Percentiles rank a stretch among this genome's conserved stretches.
Conservation (phyloP, 1,140 invertebrate species). For the Parasteatoda tepidariorum region DNA sequence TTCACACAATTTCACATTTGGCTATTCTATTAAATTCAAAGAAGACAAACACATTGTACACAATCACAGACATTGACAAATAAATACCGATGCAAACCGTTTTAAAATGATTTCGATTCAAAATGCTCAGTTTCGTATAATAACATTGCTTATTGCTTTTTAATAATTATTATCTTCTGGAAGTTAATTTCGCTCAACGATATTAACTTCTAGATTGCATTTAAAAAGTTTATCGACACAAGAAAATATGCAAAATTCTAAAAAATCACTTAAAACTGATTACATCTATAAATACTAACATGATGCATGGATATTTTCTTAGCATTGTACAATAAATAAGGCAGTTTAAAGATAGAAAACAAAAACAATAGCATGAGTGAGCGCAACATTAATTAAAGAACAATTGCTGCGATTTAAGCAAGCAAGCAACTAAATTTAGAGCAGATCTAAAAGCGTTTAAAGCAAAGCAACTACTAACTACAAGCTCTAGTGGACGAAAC, state of each 20-base stretch:
- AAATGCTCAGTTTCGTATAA: too few relatives aligned
- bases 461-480: not conserved
- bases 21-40: slow-evolving; percentile 23
- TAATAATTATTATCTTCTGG: too few relatives aligned
- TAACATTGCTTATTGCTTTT: too few relatives aligned
- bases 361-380: not conserved
- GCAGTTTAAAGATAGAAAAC: not conserved
- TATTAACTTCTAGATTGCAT: too few relatives aligned
- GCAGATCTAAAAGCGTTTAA: not conserved
- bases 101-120: too few relatives aligned
- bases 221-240: too few relatives aligned
- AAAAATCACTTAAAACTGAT: too few relatives aligned
- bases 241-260: too few relatives aligned
- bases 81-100: slow-evolving; percentile 21
- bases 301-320: too few relatives aligned
- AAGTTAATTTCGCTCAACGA: too few relatives aligned
- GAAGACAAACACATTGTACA: not conserved
- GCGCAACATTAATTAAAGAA: not conserved
- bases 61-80: slow-evolving; percentile 37
- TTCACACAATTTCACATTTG: slow-evolving; percentile 23
- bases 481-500: too few relatives aligned
- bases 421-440: not conserved
- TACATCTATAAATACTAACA: too few relatives aligned
- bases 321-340: not conserved
- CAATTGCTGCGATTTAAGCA: not conserved